These are phyloP conservation scores for Otis tarda DNA, from an alignment of 2,113 vertebrate genomes.

Conservation along the genomic window DNA sequence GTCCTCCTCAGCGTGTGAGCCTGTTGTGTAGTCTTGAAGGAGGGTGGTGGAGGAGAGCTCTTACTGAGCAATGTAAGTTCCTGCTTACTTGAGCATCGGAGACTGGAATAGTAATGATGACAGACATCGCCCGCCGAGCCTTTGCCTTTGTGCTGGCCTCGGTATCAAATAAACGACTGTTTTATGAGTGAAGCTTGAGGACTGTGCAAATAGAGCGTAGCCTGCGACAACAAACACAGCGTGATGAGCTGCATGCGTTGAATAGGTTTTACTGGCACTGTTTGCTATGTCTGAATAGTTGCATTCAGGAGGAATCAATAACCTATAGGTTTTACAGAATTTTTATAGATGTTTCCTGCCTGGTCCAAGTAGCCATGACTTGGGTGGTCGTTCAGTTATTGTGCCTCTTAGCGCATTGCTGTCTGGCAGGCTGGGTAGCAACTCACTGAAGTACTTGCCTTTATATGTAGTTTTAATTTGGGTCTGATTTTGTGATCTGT, in stretches of 20 bases:
- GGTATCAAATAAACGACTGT: not conserved
- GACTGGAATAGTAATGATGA: not conserved
- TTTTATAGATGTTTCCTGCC: not conserved
- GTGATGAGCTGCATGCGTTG: not conserved
- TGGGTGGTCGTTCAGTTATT: not conserved
- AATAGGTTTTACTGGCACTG: not conserved
- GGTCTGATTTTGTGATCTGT: not conserved
- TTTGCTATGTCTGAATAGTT: not conserved
- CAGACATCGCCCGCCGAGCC: fast-evolving
- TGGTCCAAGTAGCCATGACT: not conserved
- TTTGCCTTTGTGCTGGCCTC: not conserved
- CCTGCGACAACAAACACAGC: not conserved
- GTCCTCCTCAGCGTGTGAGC: not conserved
- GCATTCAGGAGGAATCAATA: not conserved
- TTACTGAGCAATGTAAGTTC: fast-evolving
- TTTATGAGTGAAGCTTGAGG: not conserved
- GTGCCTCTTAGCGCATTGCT: not conserved
- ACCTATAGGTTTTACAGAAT: not conserved
- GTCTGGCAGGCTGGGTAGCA: not conserved
- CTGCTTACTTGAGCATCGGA: not conserved
- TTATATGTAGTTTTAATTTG: not conserved
- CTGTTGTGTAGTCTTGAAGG: not conserved
- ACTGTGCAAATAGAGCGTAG: not conserved
- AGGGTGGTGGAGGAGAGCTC: not conserved
- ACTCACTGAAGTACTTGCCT: not conserved